Percentiles rank a stretch among this genome's conserved stretches.
Evolutionary conservation across 2,888 invertebrate species (phyloP).

Genomic region (Lucinisca nassula): DNA sequence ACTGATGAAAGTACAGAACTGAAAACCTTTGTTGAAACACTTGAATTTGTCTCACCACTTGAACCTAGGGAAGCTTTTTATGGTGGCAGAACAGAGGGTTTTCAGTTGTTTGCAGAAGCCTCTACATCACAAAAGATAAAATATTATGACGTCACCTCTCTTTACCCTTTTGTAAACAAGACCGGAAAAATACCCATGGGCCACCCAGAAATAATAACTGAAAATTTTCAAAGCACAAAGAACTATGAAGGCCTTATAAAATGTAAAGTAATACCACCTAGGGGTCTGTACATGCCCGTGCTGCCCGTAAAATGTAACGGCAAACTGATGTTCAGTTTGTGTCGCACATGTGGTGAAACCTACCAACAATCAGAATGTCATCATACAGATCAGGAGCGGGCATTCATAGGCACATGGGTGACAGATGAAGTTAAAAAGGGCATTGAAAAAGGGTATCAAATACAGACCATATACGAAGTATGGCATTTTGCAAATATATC

Average conservation of each 20-base stretch:
- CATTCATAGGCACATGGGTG: constrained; percentile 83
- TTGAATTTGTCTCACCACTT: constrained; percentile 62
- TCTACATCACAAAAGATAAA: constrained; percentile 63
- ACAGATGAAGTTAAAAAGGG: constrained; percentile 84
- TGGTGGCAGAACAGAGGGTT: constrained; percentile 78
- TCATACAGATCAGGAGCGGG: constrained; percentile 75
- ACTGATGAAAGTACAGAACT: constrained; percentile 58
- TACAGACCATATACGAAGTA: constrained; percentile 81
- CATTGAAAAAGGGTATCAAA: constrained; percentile 78
- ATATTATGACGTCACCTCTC: constrained; percentile 74
- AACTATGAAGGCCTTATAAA: constrained; percentile 79
- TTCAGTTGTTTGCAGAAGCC: constrained; percentile 70
- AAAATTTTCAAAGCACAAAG: constrained; percentile 67
- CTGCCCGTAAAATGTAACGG: constrained; percentile 78
- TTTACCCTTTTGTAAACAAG: constrained; percentile 80
- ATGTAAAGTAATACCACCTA: constrained; percentile 78
- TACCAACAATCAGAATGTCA: constrained; percentile 19
- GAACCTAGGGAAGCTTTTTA: constrained; percentile 78
- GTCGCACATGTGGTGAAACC: constrained; percentile 70
- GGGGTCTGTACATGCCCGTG: constrained; percentile 79
- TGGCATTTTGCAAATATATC: constrained; percentile 80
- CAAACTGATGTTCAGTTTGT: constrained; percentile 83
- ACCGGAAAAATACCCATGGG: constrained; percentile 72
- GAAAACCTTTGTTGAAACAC: constrained; percentile 48
- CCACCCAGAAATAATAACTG: constrained; percentile 73